phyloP scores from a whole-genome alignment of 2,888 invertebrate species.

The Aelia acuminata region DNA sequence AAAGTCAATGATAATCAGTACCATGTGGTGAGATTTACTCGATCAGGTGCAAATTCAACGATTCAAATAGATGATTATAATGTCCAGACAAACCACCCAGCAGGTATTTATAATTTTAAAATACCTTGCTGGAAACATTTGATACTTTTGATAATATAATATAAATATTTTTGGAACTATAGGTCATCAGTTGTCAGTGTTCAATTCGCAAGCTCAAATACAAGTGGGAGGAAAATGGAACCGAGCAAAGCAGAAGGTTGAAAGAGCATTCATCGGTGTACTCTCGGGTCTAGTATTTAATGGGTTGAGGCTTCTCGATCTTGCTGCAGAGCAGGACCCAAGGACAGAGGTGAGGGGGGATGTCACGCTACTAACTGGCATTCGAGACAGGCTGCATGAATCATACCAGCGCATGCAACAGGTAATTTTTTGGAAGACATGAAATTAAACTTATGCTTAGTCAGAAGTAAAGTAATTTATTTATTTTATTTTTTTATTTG shows the following conservation, averaged over 20 bases:
- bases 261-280: constrained; percentile 88
- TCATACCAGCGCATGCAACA: constrained; percentile 89
- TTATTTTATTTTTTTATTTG: too few relatives aligned
- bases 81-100: constrained; percentile 85
- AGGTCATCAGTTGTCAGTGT: constrained; percentile 88
- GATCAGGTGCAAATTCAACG: constrained; percentile 90
- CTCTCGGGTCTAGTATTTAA: constrained; percentile 92
- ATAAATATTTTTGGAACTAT: constrained; percentile 62
- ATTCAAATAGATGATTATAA: constrained; percentile 93
- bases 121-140: neutral
- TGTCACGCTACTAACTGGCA: constrained; percentile 73
- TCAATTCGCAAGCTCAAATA: constrained; percentile 92
- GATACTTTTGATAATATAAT: neutral
- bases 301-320: constrained; percentile 85
- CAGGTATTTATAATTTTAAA: constrained; percentile 75
- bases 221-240: constrained; percentile 90
- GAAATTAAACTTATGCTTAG: neutral
- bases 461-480: neutral
- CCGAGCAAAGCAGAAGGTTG: constrained; percentile 77
- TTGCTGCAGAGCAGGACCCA: constrained; percentile 87
- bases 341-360: constrained; percentile 85
- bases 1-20: constrained; percentile 94
- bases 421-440: constrained; percentile 71
- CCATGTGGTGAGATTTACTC: constrained; percentile 91
- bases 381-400: constrained; percentile 78